Evolutionary conservation across 2,888 invertebrate species (phyloP).

Genomic region (Brachyopa scutellaris): DNA sequence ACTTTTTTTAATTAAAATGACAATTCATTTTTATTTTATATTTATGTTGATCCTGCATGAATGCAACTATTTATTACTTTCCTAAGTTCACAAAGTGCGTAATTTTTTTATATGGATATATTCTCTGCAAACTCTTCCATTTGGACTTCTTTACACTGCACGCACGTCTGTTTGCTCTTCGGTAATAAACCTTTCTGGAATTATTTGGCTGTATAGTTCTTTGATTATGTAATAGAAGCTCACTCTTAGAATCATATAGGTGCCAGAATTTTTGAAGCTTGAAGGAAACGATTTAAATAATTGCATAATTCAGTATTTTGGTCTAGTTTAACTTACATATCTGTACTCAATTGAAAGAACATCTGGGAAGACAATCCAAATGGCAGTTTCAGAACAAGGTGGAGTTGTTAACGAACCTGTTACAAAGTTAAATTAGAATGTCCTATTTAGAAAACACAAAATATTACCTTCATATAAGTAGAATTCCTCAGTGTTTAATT

Average conservation of each 20-base stretch:
- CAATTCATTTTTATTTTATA: too few species aligned
- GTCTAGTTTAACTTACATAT: slow-evolving; percentile 1
- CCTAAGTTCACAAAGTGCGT: too few species aligned
- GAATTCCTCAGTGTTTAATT: slow-evolving; percentile 46
- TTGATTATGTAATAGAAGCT: slow-evolving; percentile 39
- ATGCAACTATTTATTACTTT: too few species aligned
- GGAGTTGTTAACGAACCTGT: slow-evolving; percentile 63
- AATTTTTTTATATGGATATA: too few species aligned
- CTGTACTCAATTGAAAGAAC: slow-evolving; percentile 38
- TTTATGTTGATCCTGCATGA: too few species aligned
- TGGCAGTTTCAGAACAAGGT: slow-evolving; percentile 51
- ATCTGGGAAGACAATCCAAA: slow-evolving; percentile 54
- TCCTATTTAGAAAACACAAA: not conserved
- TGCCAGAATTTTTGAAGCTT: slow-evolving; percentile 51
- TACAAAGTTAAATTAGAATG: not conserved
- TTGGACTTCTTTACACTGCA: too few species aligned
- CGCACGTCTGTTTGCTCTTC: too few species aligned
- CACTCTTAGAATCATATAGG: slow-evolving; percentile 28
- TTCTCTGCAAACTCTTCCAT: too few species aligned
- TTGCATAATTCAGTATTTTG: not conserved
- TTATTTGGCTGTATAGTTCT: slow-evolving; percentile 50
- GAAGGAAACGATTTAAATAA: not conserved
- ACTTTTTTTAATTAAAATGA: too few species aligned
- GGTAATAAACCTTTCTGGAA: slow-evolving; percentile 32
- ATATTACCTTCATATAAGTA: slow-evolving; percentile 44